Evolutionary conservation across 2,888 invertebrate genomes (phyloP), one percentile per base, ranked within the genome.

Genomic region (Hesperia comma): DNA sequence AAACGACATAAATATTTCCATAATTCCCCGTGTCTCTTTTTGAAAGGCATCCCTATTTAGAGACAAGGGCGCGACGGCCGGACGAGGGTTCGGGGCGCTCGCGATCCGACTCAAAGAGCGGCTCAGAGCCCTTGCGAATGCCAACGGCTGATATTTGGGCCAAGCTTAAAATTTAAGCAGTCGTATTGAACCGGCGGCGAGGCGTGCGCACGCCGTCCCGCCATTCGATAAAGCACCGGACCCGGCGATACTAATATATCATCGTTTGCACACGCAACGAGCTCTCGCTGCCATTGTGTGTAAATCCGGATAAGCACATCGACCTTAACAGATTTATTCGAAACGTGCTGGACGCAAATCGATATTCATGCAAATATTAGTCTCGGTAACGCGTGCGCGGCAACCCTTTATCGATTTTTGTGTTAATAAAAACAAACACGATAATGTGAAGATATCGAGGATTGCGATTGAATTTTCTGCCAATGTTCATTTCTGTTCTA

Each of bases 221-320:
- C 14, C 51, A 17, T 17, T 0, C 80, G 80, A 82, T 81, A 82
- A 78, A 72, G 70, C 71, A 73, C 72, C 74, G 72, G 72, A 73
- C 75, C 73, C 75, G 74, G 77, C 81, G 81, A 77, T 77, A 79
- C 79, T 82, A 83, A 85, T 84, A 86, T 85, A 84, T 85, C 83
- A 86, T 83, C 79, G 84, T 85, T 84, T 81, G 80, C 81, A 81
- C 79, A 85, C 81, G 80, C 82, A 83, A 83, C 66, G 81, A 79
- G 81, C 78, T 75, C 76, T 77, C 78, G 75, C 74, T 74, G 74
- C 80, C 80, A 86, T 88, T 87, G 86, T 89, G 83, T 89, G 87
- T 84, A 85, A 88, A 87, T 88, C 80, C 75, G 74, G 75, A 73
- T 75, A 75, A 79, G 81, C 84, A 80, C 82, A 78, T 82, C 82